Evolutionary conservation across 2,797 vertebrate genomes (phyloP).

Genomic region (Hemitrygon akajei): DNA sequence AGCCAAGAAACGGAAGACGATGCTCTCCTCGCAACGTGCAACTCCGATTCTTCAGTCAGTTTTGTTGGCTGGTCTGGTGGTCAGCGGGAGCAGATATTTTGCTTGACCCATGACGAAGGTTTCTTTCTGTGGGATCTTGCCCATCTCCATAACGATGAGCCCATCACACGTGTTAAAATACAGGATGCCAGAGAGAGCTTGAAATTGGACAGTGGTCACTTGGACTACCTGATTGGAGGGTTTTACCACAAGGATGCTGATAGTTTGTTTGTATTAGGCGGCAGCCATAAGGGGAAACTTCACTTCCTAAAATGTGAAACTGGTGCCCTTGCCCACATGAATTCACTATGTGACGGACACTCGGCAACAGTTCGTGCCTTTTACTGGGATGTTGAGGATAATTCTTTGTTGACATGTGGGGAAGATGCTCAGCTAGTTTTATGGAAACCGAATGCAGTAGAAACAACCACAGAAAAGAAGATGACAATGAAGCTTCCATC

Average conservation of each 20-base stretch:
- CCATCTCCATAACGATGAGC: conserved; percentile 68
- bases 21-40: conserved; percentile 77
- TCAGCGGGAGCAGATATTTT: conserved; percentile 57
- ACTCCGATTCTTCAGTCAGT: conserved; percentile 73
- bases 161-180: conserved; percentile 62
- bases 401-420: conserved; percentile 74
- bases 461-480: conserved; percentile 56
- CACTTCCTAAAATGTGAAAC: conserved; percentile 65
- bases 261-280: conserved; percentile 73
- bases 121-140: conserved; percentile 83
- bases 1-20: conserved; percentile 73
- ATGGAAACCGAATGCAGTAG: conserved; percentile 71
- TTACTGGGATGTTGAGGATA: conserved; percentile 63
- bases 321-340: conserved; percentile 55
- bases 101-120: conserved; percentile 73
- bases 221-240: conserved; percentile 81
- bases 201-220: conserved; percentile 40
- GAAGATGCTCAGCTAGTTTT: conserved; percentile 85
- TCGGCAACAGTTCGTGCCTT: conserved; percentile 74
- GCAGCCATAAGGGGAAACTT: conserved; percentile 63
- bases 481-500: conserved; percentile 68
- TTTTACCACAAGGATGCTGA: conserved; percentile 65
- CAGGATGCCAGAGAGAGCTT: conserved; percentile 60
- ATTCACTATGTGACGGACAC: conserved; percentile 67
- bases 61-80: conserved; percentile 71